Base-by-base conservation (phyloP, 2,888 invertebrate species). In the Lamellibrachia columna region DNA sequence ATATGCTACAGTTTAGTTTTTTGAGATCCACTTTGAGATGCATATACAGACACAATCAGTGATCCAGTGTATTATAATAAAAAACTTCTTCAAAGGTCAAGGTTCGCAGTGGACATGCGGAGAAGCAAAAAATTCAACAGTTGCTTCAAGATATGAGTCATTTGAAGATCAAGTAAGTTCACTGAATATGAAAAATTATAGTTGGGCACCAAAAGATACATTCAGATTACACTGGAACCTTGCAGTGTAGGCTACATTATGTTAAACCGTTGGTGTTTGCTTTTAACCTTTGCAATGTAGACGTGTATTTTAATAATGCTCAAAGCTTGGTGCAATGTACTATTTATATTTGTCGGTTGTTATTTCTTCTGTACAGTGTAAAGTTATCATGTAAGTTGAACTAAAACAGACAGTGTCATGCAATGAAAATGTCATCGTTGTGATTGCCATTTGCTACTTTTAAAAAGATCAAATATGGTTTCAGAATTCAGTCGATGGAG, bases 401-500 rank as follows among this genome's bases (percentile, higher is more conserved):
- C 40, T 40, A 40, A 40, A 40, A 40, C 40, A 40, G 40, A 40
- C 40, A 40, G 40, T 40, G 40, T 40, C 40, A 40, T 40, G 40
- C 40, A 75, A 75, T 75, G 3, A 75, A 22, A 15, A 22, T 75
- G 75, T 75, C 11, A 11, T 40, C 40, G 40, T 75, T 75, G 15
- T 75, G 4, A 55, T 55, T 55, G 55, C 3, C 55, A 75, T 75
- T n/a, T 75, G 75, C 22, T 75, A 22, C 75, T 75, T 75, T n/a
- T 22, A 22, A 6, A 75, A 75, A 75, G 75, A 22, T 75, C 1
- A 55, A 75, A 75, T n/a, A 75, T 75, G 75, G 75, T 75, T 75
- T 75, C 75, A 75, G 75, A 75, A 75, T 75, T 75, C 75, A 75
- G 75, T 75, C 75, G 75, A 6, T 75, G 75, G 75, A 75, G 75